Base-by-base conservation (phyloP, 2,797 vertebrate genomes). In the Microctenopoma lineatum region DNA sequence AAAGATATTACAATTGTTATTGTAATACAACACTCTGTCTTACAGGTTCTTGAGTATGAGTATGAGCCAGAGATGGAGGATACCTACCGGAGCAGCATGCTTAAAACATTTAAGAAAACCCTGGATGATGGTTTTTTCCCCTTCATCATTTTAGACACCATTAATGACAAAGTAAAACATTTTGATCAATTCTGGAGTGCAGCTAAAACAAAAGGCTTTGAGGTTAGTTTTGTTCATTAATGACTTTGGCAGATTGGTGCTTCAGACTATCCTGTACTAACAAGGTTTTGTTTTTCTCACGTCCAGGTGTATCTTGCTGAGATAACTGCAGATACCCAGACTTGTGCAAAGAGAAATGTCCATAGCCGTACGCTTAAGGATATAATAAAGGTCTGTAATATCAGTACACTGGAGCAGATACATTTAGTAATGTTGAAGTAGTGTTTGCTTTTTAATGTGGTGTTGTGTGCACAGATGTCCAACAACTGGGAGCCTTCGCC, bases 161-260 rank as follows among this genome's bases (percentile, higher is more conserved):
- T 99, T 77, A 99, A 99, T 78, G 96, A 98, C 80, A 92, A 92
- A 84, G 97, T 99, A 51, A 95, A 96, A 83, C 97, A 99, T 82
- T 99, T 99, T 85, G 98, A 99, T 67, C 97, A 98, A 87, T 99
- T 99, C 84, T 99, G 98, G 98, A 99, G 98, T 58, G 96, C 98
- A 70, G 98, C 98, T 45, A 99, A 99, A 93, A 99, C 98, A 0
- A 99, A 99, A 89, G 98, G 98, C 1, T 99, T 99, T 91, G 98
- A 99, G 96, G 98, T 98, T 90, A 89, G 84, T 52, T 68, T 5
- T 38, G 4, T 61, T 52, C 1, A 42, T 3, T 2, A 45, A 25
- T 50, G 16, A 18, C 3, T 65, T 4, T 0, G 12, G 36, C 21
- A 7, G 36, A 25, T 32, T 15, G 1, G 4, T 15, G 1, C 3